These are phyloP conservation scores for Therioaphis trifolii DNA, from an alignment of 2,888 invertebrate genomes.

Conservation along the genomic window DNA sequence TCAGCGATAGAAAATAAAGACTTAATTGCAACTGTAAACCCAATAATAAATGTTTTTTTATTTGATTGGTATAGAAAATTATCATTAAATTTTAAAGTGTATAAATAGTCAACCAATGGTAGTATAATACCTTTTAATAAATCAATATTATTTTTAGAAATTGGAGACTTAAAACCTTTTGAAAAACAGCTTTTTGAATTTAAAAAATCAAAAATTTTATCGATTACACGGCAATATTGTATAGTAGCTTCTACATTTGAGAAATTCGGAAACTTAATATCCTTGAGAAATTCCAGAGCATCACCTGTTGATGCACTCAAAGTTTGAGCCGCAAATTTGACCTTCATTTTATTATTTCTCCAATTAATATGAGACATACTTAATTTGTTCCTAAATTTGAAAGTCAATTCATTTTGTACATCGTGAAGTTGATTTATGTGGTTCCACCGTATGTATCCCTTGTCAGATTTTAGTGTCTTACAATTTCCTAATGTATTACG, in stretches of 20 bases:
- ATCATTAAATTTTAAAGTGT: background rate
- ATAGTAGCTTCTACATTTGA: no score
- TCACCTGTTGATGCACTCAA: slow-evolving; percentile 5
- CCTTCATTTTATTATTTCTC: slow-evolving; percentile 5
- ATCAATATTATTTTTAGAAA: no score
- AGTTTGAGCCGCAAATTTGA: background rate
- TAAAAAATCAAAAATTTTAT: no score
- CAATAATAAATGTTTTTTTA: slow-evolving; percentile 35
- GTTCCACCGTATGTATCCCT: background rate
- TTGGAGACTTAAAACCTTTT: no score
- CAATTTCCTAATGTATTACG: background rate
- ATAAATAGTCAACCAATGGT: background rate
- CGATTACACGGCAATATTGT: no score
- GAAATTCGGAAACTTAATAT: background rate
- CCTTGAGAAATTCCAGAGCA: slow-evolving; percentile 18
- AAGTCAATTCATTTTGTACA: background rate
- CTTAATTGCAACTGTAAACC: slow-evolving; percentile 10
- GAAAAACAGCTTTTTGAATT: no score
- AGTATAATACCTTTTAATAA: no score
- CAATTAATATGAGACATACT: background rate
- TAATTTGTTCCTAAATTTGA: background rate
- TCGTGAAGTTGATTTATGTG: background rate
- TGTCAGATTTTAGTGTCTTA: background rate
- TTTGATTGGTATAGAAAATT: slow-evolving; percentile 12
- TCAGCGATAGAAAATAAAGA: background rate